Base-by-base conservation (phyloP, 2,888 invertebrate species). In the Cryptosula pallasiana region DNA sequence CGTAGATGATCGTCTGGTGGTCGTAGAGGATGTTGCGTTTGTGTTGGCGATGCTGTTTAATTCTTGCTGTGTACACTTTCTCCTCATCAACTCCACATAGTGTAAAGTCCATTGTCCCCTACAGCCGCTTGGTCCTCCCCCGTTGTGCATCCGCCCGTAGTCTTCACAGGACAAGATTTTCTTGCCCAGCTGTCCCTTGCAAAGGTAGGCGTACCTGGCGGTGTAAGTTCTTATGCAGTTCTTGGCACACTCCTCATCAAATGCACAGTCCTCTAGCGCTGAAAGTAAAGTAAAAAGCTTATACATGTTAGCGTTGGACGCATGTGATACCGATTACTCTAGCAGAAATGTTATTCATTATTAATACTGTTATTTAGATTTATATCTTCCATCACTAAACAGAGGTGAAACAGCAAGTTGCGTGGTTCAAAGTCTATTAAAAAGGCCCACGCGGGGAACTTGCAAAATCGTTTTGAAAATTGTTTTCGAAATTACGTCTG, bases 111-210 rank as follows among this genome's bases (percentile, higher is more conserved):
- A 71, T 0, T 73, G 29, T 29, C 74, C 70, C n/a, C 71, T 73
- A 55, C 80, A 80, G 3, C 80, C 81, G 3, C 69, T 71, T 1
- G 81, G 81, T 13, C 57, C 57, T n/a, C 79, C 81, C 1, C 79
- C 80, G 72, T 80, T 81, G 72, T 81, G 81, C 25, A 79, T 78
- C 16, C 78, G 73, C 27, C 79, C 79, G 73, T 76, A 80, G 54
- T 77, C 76, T 71, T 79, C 76, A 72, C 80, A 80, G 9, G 77
- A 77, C 1, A 74, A 73, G 0, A 78, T 72, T 29, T 77, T 75
- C 3, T 75, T 74, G 9, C 75, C 73, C 35, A 78, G 78, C 35
- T 71, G 71, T 1, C 70, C 25, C n/a, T 13, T 23, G n/a, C 57
- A 57, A 5, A 13, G 25, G 25, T 13, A 54, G 29, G 75, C 78